Conservation (phyloP, 2,888 invertebrate species). For the Hydropsyche betteni region DNA sequence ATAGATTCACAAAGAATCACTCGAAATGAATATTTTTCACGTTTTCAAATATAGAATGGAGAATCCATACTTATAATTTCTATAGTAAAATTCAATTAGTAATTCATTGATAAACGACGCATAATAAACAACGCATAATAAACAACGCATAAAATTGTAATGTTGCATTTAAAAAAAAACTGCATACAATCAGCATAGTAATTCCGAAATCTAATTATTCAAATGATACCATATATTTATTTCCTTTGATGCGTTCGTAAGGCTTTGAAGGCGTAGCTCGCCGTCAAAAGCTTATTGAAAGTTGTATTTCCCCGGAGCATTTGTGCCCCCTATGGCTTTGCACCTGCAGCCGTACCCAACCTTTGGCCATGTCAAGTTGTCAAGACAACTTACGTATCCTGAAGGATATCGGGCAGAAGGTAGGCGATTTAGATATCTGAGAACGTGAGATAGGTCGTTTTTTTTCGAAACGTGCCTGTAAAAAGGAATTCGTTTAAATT, state of each 20-base stretch:
- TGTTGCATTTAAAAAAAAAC: background rate
- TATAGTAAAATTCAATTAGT: no score
- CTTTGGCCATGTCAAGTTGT: slow-evolving; percentile 34
- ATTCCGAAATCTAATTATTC: slow-evolving; percentile 29
- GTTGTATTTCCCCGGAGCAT: slow-evolving; percentile 47
- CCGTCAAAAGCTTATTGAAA: slow-evolving; percentile 48
- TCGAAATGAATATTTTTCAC: background rate
- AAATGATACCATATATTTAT: slow-evolving; percentile 29
- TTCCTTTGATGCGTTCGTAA: slow-evolving; percentile 29
- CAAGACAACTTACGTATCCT: slow-evolving; percentile 25
- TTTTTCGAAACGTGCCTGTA: background rate
- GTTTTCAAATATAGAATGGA: background rate
- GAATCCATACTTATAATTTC: no score
- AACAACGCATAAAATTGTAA: background rate
- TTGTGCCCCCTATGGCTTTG: slow-evolving; percentile 20
- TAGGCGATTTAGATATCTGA: background rate
- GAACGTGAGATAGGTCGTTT: background rate
- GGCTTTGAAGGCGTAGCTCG: slow-evolving; percentile 35
- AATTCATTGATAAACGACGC: background rate
- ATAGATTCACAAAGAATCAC: slow-evolving; percentile 16
- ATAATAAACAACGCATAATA: no score
- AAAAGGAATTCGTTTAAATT: no score
- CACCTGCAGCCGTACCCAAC: slow-evolving; percentile 25
- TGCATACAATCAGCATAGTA: background rate
- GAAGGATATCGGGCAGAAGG: slow-evolving; percentile 14